These are phyloP conservation scores for Thinocorus orbignyianus DNA, from an alignment of 2,113 vertebrate species.

Conservation along the genomic window DNA sequence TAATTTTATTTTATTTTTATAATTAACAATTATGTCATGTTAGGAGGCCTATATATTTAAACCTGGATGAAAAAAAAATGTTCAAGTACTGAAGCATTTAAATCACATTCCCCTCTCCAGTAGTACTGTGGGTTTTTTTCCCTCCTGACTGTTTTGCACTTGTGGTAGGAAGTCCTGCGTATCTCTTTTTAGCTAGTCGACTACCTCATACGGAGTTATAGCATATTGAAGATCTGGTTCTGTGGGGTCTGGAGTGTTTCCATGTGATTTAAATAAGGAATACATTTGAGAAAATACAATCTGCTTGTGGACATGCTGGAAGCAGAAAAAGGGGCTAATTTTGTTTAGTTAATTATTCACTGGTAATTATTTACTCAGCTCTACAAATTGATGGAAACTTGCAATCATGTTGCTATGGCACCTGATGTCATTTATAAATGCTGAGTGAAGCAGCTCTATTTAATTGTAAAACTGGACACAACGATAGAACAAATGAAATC, in stretches of 20 bases:
- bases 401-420: slow-evolving; percentile 66
- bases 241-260: slow-evolving; percentile 59
- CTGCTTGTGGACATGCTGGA: slow-evolving; percentile 53
- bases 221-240: slow-evolving; percentile 37
- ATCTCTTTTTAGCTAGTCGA: neutral
- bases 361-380: slow-evolving; percentile 67
- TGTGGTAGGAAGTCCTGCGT: neutral
- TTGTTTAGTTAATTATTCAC: slow-evolving; percentile 68
- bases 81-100: neutral
- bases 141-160: neutral
- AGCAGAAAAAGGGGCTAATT: slow-evolving; percentile 65
- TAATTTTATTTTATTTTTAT: neutral
- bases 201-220: neutral
- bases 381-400: slow-evolving; percentile 63
- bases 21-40: neutral
- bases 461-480: slow-evolving; percentile 51
- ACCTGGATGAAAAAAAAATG: neutral
- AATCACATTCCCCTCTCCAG: neutral
- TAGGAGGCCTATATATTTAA: neutral
- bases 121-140: too few species aligned
- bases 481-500: slow-evolving; percentile 12
- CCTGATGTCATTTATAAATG: slow-evolving; percentile 50
- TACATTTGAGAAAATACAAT: slow-evolving; percentile 64
- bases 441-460: slow-evolving; percentile 38
- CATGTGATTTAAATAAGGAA: slow-evolving; percentile 62